These are phyloP conservation scores for Megaleporinus macrocephalus DNA, from an alignment of 2,113 vertebrate genomes.

Conservation along the genomic window DNA sequence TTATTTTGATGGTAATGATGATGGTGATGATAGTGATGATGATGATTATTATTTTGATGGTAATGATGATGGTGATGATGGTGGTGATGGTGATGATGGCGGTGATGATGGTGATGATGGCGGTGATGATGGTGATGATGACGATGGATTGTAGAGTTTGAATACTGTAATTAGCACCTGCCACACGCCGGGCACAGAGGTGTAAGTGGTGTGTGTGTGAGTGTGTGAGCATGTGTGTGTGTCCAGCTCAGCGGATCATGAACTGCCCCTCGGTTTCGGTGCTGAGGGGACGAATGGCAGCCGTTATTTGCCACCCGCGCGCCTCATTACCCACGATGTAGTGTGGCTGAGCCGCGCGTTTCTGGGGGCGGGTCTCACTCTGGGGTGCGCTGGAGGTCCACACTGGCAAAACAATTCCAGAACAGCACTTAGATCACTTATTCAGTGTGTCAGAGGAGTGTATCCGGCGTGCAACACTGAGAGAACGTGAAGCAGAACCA, in stretches of 20 bases:
- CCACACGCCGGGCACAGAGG: no score
- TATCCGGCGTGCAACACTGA: background rate
- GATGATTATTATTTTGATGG: no score
- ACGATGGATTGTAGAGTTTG: no score
- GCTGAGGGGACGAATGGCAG: constrained; percentile 73
- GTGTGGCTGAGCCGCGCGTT: constrained; percentile 66
- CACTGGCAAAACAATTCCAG: constrained; percentile 72
- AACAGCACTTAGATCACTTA: constrained; percentile 73
- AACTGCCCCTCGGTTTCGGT: constrained; percentile 42
- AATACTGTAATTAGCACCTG: no score
- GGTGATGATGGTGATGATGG: no score
- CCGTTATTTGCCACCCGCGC: constrained; percentile 79
- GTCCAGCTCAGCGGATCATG: background rate
- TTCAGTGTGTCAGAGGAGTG: constrained; percentile 45
- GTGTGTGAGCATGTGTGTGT: constrained; percentile 43
- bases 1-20: no score
- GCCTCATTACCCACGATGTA: constrained; percentile 77
- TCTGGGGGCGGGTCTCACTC: constrained; percentile 57
- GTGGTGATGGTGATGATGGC: no score
- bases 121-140: no score
- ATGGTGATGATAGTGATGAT: no score
- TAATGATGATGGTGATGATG: no score
- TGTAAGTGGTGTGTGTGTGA: no score
- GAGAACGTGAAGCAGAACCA: background rate
- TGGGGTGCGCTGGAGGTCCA: constrained; percentile 68